Evolutionary conservation across 2,888 invertebrate genomes (phyloP).

Genomic region (Thalpophila matura): DNA sequence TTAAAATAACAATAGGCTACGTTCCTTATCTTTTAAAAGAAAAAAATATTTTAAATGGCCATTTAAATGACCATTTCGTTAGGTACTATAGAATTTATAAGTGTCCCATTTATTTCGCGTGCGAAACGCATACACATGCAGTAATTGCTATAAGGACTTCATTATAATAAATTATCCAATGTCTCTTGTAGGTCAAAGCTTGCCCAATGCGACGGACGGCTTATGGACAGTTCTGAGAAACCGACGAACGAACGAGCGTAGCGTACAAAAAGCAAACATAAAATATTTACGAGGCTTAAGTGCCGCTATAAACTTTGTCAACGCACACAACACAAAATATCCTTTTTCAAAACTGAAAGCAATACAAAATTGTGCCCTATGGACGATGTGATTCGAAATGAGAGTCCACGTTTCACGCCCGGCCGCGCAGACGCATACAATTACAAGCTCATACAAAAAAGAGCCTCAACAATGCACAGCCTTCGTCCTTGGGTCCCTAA

Average conservation of each 20-base stretch:
- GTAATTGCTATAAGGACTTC: slow-evolving; percentile 16
- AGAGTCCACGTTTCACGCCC: slow-evolving; percentile 80
- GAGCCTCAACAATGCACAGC: slow-evolving; percentile 84
- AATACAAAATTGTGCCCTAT: slow-evolving; percentile 73
- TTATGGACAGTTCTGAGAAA: slow-evolving; percentile 64
- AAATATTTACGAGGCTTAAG: slow-evolving; percentile 70
- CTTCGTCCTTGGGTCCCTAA: slow-evolving; percentile 88
- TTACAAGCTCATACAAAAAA: slow-evolving; percentile 85
- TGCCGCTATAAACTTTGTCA: slow-evolving; percentile 73
- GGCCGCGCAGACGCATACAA: slow-evolving; percentile 87
- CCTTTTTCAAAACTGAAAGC: slow-evolving; percentile 56
- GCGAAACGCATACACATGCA: slow-evolving; percentile 2
- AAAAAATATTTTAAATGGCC: not conserved
- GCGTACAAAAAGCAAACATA: slow-evolving; percentile 66
- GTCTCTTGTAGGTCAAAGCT: slow-evolving; percentile 48
- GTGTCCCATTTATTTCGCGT: slow-evolving; percentile 1
- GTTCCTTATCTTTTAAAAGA: slow-evolving; percentile 11
- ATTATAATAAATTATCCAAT: slow-evolving; percentile 42
- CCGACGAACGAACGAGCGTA: slow-evolving; percentile 52
- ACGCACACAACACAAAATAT: slow-evolving; percentile 56
- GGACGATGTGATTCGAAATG: slow-evolving; percentile 75
- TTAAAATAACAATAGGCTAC: slow-evolving; percentile 14
- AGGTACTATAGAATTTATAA: slow-evolving; percentile 1
- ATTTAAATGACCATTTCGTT: slow-evolving; percentile 9
- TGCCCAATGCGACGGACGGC: slow-evolving; percentile 33